phyloP scores from a whole-genome alignment of 2,113 vertebrate genomes.

The Bucco capensis region DNA sequence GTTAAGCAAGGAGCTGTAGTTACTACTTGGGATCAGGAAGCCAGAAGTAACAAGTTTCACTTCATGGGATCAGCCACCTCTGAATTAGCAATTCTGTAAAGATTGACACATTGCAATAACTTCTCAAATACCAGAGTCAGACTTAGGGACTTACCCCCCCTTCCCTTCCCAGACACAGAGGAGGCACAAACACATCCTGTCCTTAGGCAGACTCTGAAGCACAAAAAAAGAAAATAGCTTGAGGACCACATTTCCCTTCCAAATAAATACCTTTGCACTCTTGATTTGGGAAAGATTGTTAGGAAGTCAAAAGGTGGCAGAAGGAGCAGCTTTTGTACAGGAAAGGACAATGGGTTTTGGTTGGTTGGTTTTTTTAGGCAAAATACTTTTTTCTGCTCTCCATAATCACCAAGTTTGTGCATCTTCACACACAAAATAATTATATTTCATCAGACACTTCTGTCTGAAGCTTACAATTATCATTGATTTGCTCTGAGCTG shows the following conservation, averaged over 20 bases:
- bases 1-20: not conserved
- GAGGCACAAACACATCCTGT: not conserved
- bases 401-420: not conserved
- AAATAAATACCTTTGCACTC: not conserved
- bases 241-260: not conserved
- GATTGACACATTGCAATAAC: not conserved
- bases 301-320: not conserved
- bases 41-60: not conserved
- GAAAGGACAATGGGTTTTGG: not conserved
- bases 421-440: slow-evolving; percentile 29
- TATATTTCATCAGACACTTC: slow-evolving; percentile 38
- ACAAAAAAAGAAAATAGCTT: not conserved
- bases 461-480: slow-evolving; percentile 56
- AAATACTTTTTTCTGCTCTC: not conserved
- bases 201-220: not conserved
- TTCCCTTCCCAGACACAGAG: accelerated
- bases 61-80: not conserved
- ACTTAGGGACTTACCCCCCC: accelerated
- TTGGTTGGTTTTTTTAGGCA: not conserved
- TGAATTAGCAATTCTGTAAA: not conserved
- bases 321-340: not conserved
- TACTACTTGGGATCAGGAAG: not conserved
- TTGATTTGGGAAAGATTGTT: not conserved
- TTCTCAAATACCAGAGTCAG: not conserved
- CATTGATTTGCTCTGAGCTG: slow-evolving; percentile 33